These are phyloP conservation scores for Corvus hawaiiensis DNA, from an alignment of 2,113 vertebrate species.

Conservation along the genomic window DNA sequence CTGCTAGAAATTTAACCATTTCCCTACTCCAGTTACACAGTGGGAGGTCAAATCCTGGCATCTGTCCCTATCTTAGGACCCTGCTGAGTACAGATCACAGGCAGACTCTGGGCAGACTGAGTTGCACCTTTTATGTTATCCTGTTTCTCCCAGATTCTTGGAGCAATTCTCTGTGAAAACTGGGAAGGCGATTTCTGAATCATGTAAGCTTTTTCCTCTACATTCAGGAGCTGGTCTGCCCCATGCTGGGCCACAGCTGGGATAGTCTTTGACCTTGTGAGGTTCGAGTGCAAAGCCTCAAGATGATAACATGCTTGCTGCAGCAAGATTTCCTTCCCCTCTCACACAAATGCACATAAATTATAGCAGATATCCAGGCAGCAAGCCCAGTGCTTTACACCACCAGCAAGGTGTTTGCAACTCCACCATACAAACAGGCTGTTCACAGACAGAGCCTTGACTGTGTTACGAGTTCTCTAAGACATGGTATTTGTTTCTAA, in stretches of 20 bases:
- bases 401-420: neutral
- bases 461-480: neutral
- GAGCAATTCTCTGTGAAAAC: neutral
- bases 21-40: neutral
- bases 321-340: neutral
- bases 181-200: neutral
- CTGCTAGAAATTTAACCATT: neutral
- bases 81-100: neutral
- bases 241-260: neutral
- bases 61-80: neutral
- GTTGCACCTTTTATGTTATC: fast-evolving
- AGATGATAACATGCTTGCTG: neutral
- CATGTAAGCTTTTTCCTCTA: neutral
- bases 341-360: neutral
- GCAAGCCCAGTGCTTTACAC: neutral
- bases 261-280: neutral
- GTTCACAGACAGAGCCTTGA: neutral
- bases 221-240: neutral
- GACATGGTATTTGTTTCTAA: neutral
- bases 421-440: neutral
- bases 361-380: neutral
- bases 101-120: neutral
- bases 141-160: neutral
- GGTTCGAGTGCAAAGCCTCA: neutral
- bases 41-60: neutral